Percentiles rank a stretch among this genome's conserved stretches.
These are phyloP conservation scores for Oceanodroma tethys DNA, from an alignment of 2,113 vertebrate genomes.

Conservation along the genomic window DNA sequence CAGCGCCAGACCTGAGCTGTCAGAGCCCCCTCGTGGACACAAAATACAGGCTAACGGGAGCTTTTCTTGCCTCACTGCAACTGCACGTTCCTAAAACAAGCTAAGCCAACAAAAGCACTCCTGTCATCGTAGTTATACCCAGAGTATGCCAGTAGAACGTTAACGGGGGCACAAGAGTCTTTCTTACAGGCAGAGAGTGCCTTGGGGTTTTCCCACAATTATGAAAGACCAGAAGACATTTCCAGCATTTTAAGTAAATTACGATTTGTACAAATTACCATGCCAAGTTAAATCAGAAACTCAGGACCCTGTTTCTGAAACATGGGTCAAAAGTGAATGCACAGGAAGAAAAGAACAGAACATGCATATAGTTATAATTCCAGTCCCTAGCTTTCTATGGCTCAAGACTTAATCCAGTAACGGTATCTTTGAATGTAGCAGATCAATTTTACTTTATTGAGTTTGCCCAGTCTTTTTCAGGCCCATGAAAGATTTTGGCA, in stretches of 20 bases:
- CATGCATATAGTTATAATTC: neutral
- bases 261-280: neutral
- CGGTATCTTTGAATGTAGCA: neutral
- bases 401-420: neutral
- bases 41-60: rapidly evolving
- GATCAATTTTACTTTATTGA: neutral
- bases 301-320: neutral
- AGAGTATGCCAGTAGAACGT: rapidly evolving
- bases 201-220: neutral
- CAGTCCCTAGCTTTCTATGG: neutral
- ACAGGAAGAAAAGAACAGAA: neutral
- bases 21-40: neutral
- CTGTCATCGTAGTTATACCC: neutral
- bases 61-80: neutral
- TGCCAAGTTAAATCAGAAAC: neutral
- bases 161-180: neutral
- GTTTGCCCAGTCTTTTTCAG: neutral
- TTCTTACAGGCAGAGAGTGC: neutral
- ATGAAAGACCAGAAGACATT: neutral
- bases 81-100: neutral
- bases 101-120: neutral
- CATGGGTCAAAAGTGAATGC: neutral
- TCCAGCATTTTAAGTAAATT: neutral
- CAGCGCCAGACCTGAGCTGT: neutral
- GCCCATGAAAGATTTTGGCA: neutral